A percentile compares a stretch with the other conserved stretches of the same genome.
phyloP scores from a whole-genome alignment of 2,797 vertebrate genomes.

The Vultur gryphus region DNA sequence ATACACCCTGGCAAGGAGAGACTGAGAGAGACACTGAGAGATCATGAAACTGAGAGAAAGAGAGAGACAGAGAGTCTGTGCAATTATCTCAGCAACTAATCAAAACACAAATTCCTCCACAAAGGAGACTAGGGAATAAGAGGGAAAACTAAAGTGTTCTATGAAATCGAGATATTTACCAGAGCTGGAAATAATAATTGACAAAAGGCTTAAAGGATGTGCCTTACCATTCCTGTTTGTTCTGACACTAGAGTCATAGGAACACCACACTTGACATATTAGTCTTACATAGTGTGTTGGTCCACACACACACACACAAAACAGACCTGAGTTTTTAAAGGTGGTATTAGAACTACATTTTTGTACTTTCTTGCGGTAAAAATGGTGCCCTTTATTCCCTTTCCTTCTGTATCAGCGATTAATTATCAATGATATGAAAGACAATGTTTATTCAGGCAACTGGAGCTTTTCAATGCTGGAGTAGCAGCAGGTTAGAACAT shows the following conservation, averaged over 20 bases:
- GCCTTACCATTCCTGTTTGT: background rate
- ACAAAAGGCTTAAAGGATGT: background rate
- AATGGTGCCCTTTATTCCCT: background rate
- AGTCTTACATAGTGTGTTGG: background rate
- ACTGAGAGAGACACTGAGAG: background rate
- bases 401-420: background rate
- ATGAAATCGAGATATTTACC: background rate
- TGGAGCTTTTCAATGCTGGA: background rate
- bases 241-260: background rate
- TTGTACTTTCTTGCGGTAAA: background rate
- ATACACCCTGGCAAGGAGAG: fast-evolving
- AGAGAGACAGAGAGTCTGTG: background rate
- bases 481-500: background rate
- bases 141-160: background rate
- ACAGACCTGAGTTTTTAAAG: background rate
- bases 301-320: background rate
- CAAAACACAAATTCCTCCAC: background rate
- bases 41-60: background rate
- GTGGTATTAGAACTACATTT: background rate
- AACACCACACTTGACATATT: background rate
- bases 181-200: background rate
- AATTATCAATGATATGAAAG: background rate
- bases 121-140: background rate
- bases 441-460: background rate
- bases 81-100: background rate